phyloP scores from a whole-genome alignment of 2,797 vertebrate genomes.

The Chromis chromis region DNA sequence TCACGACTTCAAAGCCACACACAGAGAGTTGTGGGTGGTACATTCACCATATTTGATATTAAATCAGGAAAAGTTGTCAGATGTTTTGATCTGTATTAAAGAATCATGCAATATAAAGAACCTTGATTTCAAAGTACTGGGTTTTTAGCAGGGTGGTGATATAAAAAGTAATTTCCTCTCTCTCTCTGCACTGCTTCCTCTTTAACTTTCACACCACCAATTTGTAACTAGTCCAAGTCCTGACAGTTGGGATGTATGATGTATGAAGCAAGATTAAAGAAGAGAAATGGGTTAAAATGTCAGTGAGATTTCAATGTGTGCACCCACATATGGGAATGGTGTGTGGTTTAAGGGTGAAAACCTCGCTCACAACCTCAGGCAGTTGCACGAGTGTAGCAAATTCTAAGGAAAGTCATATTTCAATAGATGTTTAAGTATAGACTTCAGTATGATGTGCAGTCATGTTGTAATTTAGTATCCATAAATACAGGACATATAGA shows the following conservation, averaged over 20 bases:
- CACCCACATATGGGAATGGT: neutral
- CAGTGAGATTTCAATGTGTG: slow-evolving; percentile 32
- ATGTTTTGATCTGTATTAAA: neutral
- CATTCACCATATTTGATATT: neutral
- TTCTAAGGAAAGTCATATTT: neutral
- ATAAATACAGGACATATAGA: neutral
- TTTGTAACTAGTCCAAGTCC: slow-evolving; percentile 19
- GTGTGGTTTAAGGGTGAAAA: slow-evolving; percentile 14
- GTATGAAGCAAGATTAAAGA: slow-evolving; percentile 40
- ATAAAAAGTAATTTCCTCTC: slow-evolving; percentile 4
- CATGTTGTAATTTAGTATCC: neutral
- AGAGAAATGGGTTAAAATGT: slow-evolving; percentile 48
- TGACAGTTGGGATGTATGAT: slow-evolving; percentile 38
- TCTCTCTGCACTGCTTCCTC: slow-evolving; percentile 4
- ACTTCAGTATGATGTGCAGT: neutral
- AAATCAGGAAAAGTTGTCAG: neutral
- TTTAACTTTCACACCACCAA: slow-evolving; percentile 11
- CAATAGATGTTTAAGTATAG: neutral
- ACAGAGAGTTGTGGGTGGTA: neutral
- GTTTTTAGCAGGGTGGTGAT: slow-evolving; percentile 13
- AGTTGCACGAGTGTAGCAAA: neutral
- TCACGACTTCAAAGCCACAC: slow-evolving; percentile 23
- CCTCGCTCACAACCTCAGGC: slow-evolving; percentile 7
- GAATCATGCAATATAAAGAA: neutral
- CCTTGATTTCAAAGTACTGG: neutral